Percentiles rank a stretch among this genome's conserved stretches.
phyloP scores from a whole-genome alignment of 2,113 vertebrate genomes.

The Telmatochromis sp. region DNA sequence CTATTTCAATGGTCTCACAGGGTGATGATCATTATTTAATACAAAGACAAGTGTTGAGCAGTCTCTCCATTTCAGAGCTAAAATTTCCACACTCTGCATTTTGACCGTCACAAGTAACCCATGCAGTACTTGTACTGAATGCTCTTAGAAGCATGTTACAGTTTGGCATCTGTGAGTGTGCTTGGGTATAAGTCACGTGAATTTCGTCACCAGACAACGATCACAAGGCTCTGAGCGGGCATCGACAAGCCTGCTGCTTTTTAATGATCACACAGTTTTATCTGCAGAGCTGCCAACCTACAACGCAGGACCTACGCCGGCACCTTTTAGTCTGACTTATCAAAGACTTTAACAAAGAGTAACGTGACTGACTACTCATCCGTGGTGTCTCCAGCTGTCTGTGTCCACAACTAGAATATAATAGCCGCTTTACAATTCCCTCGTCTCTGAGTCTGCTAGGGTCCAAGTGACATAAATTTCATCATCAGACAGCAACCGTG shows the following conservation, averaged over 20 bases:
- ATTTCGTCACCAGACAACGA: neutral
- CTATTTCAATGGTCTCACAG: neutral
- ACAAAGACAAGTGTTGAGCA: neutral
- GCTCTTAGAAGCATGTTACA: neutral
- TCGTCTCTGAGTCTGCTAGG: neutral
- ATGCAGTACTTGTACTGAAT: neutral
- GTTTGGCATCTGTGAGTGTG: neutral
- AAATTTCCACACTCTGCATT: neutral
- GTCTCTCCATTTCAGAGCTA: neutral
- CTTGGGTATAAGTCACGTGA: accelerated
- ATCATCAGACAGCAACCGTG: neutral
- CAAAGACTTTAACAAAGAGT: neutral
- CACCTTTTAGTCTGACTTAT: neutral
- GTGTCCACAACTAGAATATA: neutral
- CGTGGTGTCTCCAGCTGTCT: neutral
- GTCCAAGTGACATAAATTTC: neutral
- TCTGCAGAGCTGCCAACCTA: neutral
- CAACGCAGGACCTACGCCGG: neutral
- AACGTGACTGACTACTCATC: neutral
- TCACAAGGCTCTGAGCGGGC: neutral
- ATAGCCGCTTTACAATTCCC: neutral
- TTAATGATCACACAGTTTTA: neutral
- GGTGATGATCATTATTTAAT: neutral
- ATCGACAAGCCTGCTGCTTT: neutral
- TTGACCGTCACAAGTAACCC: neutral